Conservation (phyloP, 2,113 vertebrate species). For the Nothobranchius furzeri region DNA sequence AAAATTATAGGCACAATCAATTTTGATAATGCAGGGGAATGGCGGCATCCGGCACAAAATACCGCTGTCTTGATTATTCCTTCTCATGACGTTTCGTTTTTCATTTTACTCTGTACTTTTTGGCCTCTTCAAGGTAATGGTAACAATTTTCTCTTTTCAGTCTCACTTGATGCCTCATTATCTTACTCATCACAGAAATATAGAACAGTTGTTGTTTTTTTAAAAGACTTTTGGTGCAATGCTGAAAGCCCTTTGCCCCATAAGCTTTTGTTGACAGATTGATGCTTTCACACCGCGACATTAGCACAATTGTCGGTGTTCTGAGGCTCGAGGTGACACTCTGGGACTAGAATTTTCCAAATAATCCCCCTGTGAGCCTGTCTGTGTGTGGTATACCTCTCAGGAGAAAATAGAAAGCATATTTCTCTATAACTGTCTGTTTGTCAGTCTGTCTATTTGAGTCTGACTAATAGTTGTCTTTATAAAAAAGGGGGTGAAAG, state of each 20-base stretch:
- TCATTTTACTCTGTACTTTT: slow-evolving; percentile 48
- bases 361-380: slow-evolving; percentile 76
- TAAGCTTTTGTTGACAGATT: slow-evolving; percentile 82
- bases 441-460: slow-evolving; percentile 48
- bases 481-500: slow-evolving; percentile 22
- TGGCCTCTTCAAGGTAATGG: slow-evolving; percentile 70
- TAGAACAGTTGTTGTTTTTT: slow-evolving; percentile 34
- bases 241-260: slow-evolving; percentile 78
- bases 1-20: slow-evolving; percentile 71
- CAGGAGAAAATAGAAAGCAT: slow-evolving; percentile 56
- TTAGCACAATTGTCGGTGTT: slow-evolving; percentile 74
- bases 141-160: slow-evolving; percentile 75
- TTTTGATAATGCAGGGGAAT: slow-evolving; percentile 69
- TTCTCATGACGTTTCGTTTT: slow-evolving; percentile 41
- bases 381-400: slow-evolving; percentile 60
- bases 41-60: slow-evolving; percentile 51
- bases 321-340: slow-evolving; percentile 69
- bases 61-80: slow-evolving; percentile 75
- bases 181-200: slow-evolving; percentile 55
- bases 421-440: slow-evolving; percentile 55
- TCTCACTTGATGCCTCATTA: slow-evolving; percentile 59
- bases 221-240: slow-evolving; percentile 45
- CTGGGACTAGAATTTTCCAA: slow-evolving; percentile 77
- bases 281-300: slow-evolving; percentile 77
- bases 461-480: slow-evolving; percentile 63